Percentiles rank a stretch among this genome's conserved stretches.
These are phyloP conservation scores for Lottia gigantea DNA, from an alignment of 2,888 invertebrate genomes.

Conservation along the genomic window DNA sequence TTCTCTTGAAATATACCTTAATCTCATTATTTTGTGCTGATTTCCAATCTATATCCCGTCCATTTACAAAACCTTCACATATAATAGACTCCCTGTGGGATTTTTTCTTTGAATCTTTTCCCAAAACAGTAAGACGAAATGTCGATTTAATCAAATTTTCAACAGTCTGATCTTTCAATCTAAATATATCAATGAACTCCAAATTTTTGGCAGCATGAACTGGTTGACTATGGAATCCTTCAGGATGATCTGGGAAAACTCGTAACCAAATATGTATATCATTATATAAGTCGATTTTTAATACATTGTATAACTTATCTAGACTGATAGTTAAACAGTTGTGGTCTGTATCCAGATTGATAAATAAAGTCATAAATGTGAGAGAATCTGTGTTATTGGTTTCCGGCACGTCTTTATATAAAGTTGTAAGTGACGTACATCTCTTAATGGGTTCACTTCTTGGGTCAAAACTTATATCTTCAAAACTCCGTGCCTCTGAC, in stretches of 20 bases:
- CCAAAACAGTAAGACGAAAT: conserved; percentile 23
- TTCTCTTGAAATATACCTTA: conserved; percentile 22
- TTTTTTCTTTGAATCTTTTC: conserved; percentile 14
- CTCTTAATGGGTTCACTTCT: neutral
- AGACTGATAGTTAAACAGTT: too few relatives aligned
- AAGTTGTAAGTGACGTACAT: neutral
- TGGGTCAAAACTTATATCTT: neutral
- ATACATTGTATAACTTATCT: too few relatives aligned
- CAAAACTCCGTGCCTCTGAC: neutral
- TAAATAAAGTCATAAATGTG: too few relatives aligned
- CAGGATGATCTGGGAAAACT: conserved; percentile 24
- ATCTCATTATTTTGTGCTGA: conserved; percentile 12
- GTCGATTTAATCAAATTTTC: conserved; percentile 27
- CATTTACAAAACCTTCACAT: conserved; percentile 28
- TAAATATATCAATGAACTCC: conserved; percentile 25
- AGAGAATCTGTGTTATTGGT: neutral
- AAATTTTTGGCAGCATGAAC: conserved; percentile 16
- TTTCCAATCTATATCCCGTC: conserved; percentile 23
- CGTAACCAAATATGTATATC: neutral
- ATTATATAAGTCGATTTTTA: too few relatives aligned
- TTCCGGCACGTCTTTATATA: neutral
- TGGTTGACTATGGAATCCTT: conserved; percentile 16
- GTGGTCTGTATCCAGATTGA: too few relatives aligned
- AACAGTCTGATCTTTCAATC: conserved; percentile 21
- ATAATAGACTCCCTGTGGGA: conserved; percentile 16